Base-by-base conservation (phyloP, 2,113 vertebrate species). In the Hippocampus guttulatus region DNA sequence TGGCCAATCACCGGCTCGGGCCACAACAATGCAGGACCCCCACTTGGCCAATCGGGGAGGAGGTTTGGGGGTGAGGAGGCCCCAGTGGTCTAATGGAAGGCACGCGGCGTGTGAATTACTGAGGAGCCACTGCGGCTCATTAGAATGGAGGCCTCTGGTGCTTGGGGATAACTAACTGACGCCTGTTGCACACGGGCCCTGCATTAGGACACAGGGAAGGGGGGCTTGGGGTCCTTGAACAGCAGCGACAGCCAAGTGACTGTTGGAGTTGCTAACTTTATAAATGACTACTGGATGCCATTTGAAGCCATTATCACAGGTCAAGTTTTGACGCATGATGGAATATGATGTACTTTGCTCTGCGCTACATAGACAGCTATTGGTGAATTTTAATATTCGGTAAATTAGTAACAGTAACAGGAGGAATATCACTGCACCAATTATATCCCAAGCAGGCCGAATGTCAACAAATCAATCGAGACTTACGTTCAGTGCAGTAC, bases 401-500 rank as follows among this genome's bases (percentile, higher is more conserved):
- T 54, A 23, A 23, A 23, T 55, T 52, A 52, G 20, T 21, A 52
- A 49, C 78, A 7, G n/a, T 70, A 71, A 70, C 64, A 43, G 23
- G 20, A 64, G 67, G 40, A 68, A 64, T 20, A 62, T 9, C 27
- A 16, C 8, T 30, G 7, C 18, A 16, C 18, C 65, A 55, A 52
- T 64, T 66, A 75, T 41, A 2, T 10, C 43, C 21, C 9, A 41
- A 62, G 51, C 66, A 61, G 21, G 52, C 9, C 74, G 69, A 5
- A 61, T 33, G 58, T 61, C 33, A 61, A 61, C 58, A 61, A 61
- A 61, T 11, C 27, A 20, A 23, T 6, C 8, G 4, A 38, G 2
- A 95, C 97, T 97, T 87, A 99, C 97, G 85, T 77, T 98, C 96
- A 47, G 95, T 96, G 91, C 97, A 99, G 91, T 99, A 99, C 62